These are phyloP conservation scores for Mesocentrotus franciscanus DNA, from an alignment of 53 echinoderm and acorn worm genomes.

Conservation along the genomic window DNA sequence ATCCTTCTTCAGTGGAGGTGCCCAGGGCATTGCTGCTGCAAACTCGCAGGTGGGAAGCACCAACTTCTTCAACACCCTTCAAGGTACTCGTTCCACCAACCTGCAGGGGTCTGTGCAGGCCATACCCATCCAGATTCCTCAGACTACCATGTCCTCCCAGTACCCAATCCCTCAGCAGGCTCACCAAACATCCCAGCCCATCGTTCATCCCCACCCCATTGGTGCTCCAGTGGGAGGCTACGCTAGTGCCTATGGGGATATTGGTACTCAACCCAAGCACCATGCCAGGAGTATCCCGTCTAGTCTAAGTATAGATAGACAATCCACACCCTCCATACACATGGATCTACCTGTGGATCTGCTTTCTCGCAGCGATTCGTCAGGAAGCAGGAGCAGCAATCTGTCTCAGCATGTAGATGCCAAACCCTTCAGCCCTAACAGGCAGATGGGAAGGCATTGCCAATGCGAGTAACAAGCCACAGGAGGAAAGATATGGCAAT, in stretches of 20 bases:
- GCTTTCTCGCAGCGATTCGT: slow-evolving; percentile 21
- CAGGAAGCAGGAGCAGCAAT: slow-evolving; percentile 65
- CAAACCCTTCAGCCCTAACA: slow-evolving; percentile 91
- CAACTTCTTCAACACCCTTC: slow-evolving; percentile 67
- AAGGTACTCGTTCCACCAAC: slow-evolving; percentile 50
- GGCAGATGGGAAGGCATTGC: slow-evolving; percentile 46
- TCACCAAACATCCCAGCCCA: slow-evolving; percentile 45
- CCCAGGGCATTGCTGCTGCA: slow-evolving; percentile 33
- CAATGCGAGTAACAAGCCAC: slow-evolving; percentile 7
- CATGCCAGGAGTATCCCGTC: slow-evolving; percentile 29
- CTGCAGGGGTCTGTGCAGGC: slow-evolving; percentile 62
- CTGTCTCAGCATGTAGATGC: slow-evolving; percentile 97
- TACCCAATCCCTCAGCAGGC: slow-evolving; percentile 5
- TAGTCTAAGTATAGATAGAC: slow-evolving; percentile 34
- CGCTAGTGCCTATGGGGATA: slow-evolving; percentile 51
- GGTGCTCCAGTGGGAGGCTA: slow-evolving; percentile 48
- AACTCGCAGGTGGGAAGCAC: slow-evolving; percentile 65
- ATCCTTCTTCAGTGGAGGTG: slow-evolving; percentile 65
- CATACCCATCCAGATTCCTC: slow-evolving; percentile 54
- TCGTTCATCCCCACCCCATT: slow-evolving; percentile 58
- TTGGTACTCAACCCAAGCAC: slow-evolving; percentile 61
- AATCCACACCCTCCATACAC: not conserved
- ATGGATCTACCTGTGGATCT: slow-evolving; percentile 27
- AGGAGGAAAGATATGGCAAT: slow-evolving; percentile 34
- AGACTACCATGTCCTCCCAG: slow-evolving; percentile 52